Conservation (phyloP, 2,888 invertebrate species). For the Pandemis corylana region DNA sequence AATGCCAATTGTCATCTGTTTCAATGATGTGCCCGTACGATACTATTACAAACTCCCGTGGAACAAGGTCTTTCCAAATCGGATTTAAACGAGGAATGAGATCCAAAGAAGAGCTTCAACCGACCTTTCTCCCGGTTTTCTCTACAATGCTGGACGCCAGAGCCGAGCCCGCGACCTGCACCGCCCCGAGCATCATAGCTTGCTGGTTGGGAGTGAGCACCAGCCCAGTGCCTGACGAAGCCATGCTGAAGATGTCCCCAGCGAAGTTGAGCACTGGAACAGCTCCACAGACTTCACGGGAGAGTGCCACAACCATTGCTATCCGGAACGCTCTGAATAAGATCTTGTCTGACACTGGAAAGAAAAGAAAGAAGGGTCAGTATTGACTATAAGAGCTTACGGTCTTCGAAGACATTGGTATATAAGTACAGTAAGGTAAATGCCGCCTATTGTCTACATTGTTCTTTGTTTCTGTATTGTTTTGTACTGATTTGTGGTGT, state of each 20-base stretch:
- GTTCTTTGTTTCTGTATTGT: no score
- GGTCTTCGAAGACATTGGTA: no score
- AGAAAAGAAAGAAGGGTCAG: not conserved
- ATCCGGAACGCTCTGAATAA: slow-evolving; percentile 70
- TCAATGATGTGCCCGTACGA: no score
- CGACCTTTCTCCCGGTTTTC: slow-evolving; percentile 72
- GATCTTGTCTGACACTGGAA: slow-evolving; percentile 66
- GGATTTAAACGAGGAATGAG: no score
- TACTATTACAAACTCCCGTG: no score
- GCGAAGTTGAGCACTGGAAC: slow-evolving; percentile 75
- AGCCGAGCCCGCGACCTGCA: slow-evolving; percentile 70
- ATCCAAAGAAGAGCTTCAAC: not conserved
- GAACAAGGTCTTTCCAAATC: no score
- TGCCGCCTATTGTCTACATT: no score
- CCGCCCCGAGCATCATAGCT: slow-evolving; percentile 73
- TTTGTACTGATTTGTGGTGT: no score
- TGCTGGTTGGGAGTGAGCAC: slow-evolving; percentile 73
- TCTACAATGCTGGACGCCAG: slow-evolving; percentile 71
- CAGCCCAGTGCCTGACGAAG: slow-evolving; percentile 59
- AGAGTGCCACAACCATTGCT: slow-evolving; percentile 60
- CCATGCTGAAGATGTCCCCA: slow-evolving; percentile 70
- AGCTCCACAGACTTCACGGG: slow-evolving; percentile 73
- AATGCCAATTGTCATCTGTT: no score
- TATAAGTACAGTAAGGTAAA: no score
- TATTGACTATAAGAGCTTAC: not conserved